Evolutionary conservation across 2,113 vertebrate species (phyloP).

Genomic region (Uria lomvia): DNA sequence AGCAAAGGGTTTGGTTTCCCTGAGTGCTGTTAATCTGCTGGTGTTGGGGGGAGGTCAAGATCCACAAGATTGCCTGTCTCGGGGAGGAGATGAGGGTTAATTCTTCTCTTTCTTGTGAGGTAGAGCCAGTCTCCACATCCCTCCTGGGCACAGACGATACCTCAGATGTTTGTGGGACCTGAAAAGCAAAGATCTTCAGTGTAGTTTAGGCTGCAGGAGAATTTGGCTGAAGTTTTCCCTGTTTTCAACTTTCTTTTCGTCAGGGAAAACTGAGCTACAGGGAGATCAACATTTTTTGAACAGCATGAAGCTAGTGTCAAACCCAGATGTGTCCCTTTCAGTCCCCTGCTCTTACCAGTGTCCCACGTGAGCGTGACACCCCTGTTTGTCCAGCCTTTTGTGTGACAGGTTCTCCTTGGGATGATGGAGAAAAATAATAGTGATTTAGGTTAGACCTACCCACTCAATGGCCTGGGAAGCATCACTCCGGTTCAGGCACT

Average conservation of each 20-base stretch:
- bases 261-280: not conserved
- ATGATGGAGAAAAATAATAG: not conserved
- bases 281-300: not conserved
- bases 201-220: not conserved
- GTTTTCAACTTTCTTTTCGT: not conserved
- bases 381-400: not conserved
- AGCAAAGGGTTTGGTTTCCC: not conserved
- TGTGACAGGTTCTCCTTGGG: rapidly evolving
- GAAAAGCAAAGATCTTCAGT: not conserved
- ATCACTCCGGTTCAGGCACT: not conserved
- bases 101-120: not conserved
- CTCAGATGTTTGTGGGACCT: not conserved
- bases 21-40: not conserved
- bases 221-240: not conserved
- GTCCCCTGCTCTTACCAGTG: not conserved
- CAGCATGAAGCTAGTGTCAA: not conserved
- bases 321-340: not conserved
- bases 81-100: not conserved
- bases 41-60: not conserved
- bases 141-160: not conserved
- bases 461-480: not conserved
- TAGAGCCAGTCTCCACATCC: not conserved
- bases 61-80: rapidly evolving
- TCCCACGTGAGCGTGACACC: rapidly evolving
- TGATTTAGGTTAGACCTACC: too few relatives aligned